Conservation (phyloP, 1,140 invertebrate genomes). For the Listronotus bonariensis region DNA sequence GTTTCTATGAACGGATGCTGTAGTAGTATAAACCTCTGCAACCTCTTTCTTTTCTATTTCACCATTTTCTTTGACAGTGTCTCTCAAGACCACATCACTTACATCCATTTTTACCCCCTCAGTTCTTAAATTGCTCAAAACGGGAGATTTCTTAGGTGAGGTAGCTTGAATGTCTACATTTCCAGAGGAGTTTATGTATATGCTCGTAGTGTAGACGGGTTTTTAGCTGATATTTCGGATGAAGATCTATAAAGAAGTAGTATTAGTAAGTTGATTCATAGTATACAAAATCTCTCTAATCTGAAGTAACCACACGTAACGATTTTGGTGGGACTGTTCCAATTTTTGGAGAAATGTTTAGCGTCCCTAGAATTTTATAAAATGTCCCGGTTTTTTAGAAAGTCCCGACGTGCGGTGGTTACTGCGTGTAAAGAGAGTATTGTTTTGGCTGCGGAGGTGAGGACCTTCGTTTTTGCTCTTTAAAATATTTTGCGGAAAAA, state of each 20-base stretch:
- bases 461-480: too few species aligned
- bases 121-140: slow-evolving; percentile 39
- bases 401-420: too few species aligned
- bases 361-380: too few species aligned
- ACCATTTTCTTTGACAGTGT: slow-evolving; percentile 12
- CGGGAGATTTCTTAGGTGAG: slow-evolving; percentile 38
- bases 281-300: too few species aligned
- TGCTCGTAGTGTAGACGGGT: slow-evolving; percentile 51
- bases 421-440: too few species aligned
- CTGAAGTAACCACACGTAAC: too few species aligned
- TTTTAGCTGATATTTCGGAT: slow-evolving; percentile 20
- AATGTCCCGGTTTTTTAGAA: too few species aligned
- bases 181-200: slow-evolving; percentile 52
- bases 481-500: too few species aligned
- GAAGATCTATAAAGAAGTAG: slow-evolving; percentile 13
- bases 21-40: slow-evolving; percentile 42
- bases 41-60: background rate
- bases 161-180: slow-evolving; percentile 35
- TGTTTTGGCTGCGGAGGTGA: too few species aligned
- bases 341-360: too few species aligned
- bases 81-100: slow-evolving; percentile 26
- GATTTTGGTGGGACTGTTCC: too few species aligned
- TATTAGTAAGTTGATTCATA: too few species aligned
- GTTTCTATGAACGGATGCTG: slow-evolving; percentile 45
- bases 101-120: slow-evolving; percentile 39